Base-by-base conservation (phyloP, 2,888 invertebrate genomes). In the Spodoptera exigua region DNA sequence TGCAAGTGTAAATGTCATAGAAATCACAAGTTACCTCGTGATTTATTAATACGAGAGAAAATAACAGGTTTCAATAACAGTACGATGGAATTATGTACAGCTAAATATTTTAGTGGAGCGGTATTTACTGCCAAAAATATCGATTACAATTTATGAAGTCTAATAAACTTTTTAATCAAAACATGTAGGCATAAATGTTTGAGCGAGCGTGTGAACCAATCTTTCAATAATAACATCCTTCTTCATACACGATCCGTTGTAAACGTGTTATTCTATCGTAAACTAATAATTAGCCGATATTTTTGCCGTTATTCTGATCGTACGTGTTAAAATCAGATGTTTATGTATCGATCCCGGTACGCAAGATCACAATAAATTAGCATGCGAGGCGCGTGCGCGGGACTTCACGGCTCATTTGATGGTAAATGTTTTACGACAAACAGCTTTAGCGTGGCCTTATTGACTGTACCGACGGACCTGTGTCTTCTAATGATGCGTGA, bases 341-440 rank as follows among this genome's bases (percentile, higher is more conserved):
- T 48, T 27, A 44, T 27, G 27, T 40, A 52, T 57, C 46, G 58
- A 58, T 61, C 18, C 13, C 52, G 41, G 18, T 48, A 45, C 47
- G 40, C n/a, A 5, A 48, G 46, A 60, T 67, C 61, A 62, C 58
- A 57, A 65, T 71, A 62, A 70, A 74, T 80, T 70, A 69, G 67
- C 72, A 75, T 74, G 63, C 63, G 60, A 58, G 53, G 60, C 78
- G 74, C 76, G 75, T 73, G 80, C 76, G 75, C 79, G 68, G 57
- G 65, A 71, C 79, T 81, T 79, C 84, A 81, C 79, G 83, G 79
- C 74, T 81, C 84, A 83, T 87, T 86, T 77, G 70, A 62, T 72
- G 68, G 74, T 73, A 80, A 85, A 83, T 81, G 78, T 80, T 81
- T 80, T 79, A 81, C 64, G 78, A 83, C 81, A 81, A 64, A 64